A percentile compares a stretch with the other conserved stretches of the same genome.
These are phyloP conservation scores for Aporophyla lueneburgensis DNA, from an alignment of 2,888 invertebrate genomes.

Conservation along the genomic window DNA sequence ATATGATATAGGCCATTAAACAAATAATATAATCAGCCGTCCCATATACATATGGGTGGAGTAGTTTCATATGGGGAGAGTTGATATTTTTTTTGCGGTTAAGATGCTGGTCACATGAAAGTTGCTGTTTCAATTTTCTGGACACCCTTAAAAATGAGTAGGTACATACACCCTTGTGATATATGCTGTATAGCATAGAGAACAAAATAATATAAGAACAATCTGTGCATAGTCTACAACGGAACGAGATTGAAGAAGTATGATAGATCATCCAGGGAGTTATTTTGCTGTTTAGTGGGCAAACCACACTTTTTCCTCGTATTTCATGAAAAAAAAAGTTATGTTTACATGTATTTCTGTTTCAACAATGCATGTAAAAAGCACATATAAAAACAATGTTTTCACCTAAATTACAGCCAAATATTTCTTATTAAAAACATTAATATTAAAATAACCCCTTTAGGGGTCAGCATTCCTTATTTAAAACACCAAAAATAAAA, in stretches of 20 bases:
- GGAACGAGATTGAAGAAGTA: background rate
- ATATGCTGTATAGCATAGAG: background rate
- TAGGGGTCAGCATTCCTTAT: background rate
- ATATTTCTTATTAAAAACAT: too few species aligned
- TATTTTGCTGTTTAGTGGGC: background rate
- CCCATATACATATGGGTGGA: too few species aligned
- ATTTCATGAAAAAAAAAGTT: background rate
- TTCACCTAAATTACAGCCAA: constrained; percentile 28
- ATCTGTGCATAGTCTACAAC: background rate
- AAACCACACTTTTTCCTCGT: too few species aligned
- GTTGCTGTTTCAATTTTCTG: too few species aligned
- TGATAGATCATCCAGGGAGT: background rate
- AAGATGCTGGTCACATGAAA: too few species aligned
- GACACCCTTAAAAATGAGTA: too few species aligned
- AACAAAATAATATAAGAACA: background rate
- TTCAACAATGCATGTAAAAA: constrained; percentile 10
- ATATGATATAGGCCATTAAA: too few species aligned
- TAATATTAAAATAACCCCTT: background rate
- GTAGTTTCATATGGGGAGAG: too few species aligned
- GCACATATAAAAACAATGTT: background rate
- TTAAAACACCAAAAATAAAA: constrained; percentile 5
- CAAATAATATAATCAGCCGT: too few species aligned
- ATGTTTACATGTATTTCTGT: background rate
- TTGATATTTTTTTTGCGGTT: too few species aligned
- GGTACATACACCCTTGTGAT: too few species aligned